Evolutionary conservation across 2,113 vertebrate genomes (phyloP), one percentile per base, ranked within the genome.

Genomic region (Brachionichthys hirsutus): DNA sequence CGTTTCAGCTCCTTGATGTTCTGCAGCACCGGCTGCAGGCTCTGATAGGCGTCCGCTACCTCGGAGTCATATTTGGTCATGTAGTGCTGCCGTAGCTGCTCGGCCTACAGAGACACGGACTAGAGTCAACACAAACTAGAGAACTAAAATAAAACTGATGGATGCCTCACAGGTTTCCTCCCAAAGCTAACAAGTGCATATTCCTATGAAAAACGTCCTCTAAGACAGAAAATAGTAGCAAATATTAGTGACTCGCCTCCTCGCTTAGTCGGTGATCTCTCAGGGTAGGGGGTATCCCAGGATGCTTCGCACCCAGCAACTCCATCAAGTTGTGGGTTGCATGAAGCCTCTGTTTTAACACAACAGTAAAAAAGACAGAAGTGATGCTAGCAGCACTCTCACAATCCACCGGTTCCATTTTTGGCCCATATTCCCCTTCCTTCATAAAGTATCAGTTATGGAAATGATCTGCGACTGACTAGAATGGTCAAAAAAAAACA

Each of bases 321-420:
- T 98, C 96, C 94, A 98, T 95, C 73, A 99, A 77, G 75, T 98
- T 99, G 81, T 98, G 97, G 0, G 97, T 98, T 17, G 97, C 95
- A 78, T 99, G 97, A 82, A 99, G 94, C 78, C 95, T 94, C 97
- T 99, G 85, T 65, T 68, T 72, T 18, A 63, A 20, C 22, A 55
- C 0, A 34, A 53, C 12, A 12, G 7, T 2, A 14, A 60, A 42
- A 18, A 17, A 47, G 15, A 40, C 5, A 55, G 8, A 13, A 34
- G 13, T 24, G 4, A 30, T 30, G 24, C 24, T 8, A 30, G 4
- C 24, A 30, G 24, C 24, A n/a, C n/a, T n/a, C n/a, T n/a, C n/a
- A n/a, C n/a, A n/a, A n/a, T n/a, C n/a, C n/a, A n/a, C n/a, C n/a
- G n/a, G n/a, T n/a, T n/a, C n/a, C n/a, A n/a, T n/a, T n/a, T n/a